Evolutionary conservation across 1,140 invertebrate species (phyloP).

Genomic region (Atopsyche davidsoni): DNA sequence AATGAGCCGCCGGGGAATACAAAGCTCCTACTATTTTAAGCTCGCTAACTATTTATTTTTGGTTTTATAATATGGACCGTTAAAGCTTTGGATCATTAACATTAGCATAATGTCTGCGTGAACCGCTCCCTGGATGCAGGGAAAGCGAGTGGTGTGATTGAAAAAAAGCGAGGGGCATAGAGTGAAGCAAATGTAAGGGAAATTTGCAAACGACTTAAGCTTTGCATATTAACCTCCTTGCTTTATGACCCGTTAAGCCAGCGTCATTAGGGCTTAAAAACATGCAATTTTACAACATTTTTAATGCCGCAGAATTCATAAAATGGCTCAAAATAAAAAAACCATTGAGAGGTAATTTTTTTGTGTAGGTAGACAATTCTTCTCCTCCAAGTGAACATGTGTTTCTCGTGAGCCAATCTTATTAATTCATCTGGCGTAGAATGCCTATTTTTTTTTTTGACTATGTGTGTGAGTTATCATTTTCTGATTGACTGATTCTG

Average conservation of each 20-base stretch:
- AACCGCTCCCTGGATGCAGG: conserved; percentile 4
- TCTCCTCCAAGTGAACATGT: too few relatives aligned
- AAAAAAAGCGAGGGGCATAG: conserved; percentile 3
- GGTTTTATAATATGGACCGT: conserved; percentile 6
- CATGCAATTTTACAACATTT: too few relatives aligned
- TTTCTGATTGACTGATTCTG: too few relatives aligned
- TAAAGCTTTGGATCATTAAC: conserved; percentile 14
- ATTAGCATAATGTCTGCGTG: conserved; percentile 19
- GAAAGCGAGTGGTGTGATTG: conserved; percentile 4
- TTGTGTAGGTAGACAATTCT: too few relatives aligned
- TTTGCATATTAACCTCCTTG: conserved; percentile 12
- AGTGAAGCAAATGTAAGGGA: background rate
- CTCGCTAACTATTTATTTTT: conserved; percentile 9
- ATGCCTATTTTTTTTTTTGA: too few relatives aligned
- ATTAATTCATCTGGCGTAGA: too few relatives aligned
- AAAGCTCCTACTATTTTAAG: background rate
- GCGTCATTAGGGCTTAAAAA: too few relatives aligned
- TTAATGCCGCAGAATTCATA: too few relatives aligned
- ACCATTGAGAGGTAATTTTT: too few relatives aligned
- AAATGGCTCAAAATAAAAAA: too few relatives aligned
- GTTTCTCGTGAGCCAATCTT: too few relatives aligned
- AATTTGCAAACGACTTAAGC: conserved; percentile 5
- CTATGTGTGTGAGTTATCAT: too few relatives aligned
- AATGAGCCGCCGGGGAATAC: conserved; percentile 10
- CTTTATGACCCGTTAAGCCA: conserved; percentile 11